phyloP scores from a whole-genome alignment of 2,888 invertebrate genomes.

The Acleris literana region DNA sequence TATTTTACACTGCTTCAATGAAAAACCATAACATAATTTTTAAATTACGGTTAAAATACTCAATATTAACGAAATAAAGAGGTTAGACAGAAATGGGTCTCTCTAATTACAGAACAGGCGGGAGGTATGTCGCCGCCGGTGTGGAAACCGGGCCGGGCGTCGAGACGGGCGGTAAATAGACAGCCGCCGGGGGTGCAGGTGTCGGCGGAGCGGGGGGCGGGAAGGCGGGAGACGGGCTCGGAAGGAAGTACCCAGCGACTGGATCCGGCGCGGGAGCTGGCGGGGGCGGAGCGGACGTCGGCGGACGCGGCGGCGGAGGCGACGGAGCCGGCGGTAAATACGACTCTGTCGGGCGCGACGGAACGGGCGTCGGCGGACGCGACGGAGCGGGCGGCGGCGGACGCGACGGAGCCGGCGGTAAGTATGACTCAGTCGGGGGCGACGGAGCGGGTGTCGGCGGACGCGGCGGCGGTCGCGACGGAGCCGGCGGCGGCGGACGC shows the following conservation, averaged over 20 bases:
- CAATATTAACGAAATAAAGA: background rate
- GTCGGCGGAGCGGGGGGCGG: constrained; percentile 28
- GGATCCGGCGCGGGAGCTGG: constrained; percentile 40
- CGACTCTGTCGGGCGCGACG: constrained; percentile 44
- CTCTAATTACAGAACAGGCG: constrained; percentile 59
- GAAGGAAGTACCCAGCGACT: constrained; percentile 46
- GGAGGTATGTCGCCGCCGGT: constrained; percentile 67
- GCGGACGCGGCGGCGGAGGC: constrained; percentile 40
- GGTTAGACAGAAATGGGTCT: background rate
- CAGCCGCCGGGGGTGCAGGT: constrained; percentile 34
- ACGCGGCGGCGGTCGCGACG: constrained; percentile 18
- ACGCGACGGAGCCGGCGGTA: constrained; percentile 49
- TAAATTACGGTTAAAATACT: background rate
- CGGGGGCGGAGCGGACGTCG: constrained; percentile 46
- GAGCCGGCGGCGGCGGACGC: constrained; percentile 39
- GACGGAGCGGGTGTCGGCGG: constrained; percentile 30
- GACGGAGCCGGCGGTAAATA: constrained; percentile 52
- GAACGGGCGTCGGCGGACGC: constrained; percentile 39
- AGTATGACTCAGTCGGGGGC: constrained; percentile 47
- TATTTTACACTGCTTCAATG: background rate
- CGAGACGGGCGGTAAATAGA: constrained; percentile 56
- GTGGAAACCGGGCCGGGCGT: constrained; percentile 46
- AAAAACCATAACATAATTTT: background rate
- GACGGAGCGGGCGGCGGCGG: constrained; percentile 40
- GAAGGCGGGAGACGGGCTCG: constrained; percentile 38